Base-by-base conservation (phyloP, 2,797 vertebrate genomes). In the Hypotaenidia philippensis region DNA sequence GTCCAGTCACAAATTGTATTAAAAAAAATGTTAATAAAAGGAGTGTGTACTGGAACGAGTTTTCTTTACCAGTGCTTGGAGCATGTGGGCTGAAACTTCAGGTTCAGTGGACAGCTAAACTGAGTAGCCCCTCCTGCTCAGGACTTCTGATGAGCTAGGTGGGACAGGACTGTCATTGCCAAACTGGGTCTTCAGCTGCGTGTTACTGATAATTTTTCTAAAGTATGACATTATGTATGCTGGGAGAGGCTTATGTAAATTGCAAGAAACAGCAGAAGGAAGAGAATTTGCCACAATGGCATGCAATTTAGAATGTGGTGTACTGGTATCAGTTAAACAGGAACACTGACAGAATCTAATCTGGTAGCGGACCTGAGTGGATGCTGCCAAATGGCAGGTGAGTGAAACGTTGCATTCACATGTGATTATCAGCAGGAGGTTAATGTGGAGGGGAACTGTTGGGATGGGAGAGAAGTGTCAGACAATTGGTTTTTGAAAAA, bases 41-140 rank as follows among this genome's bases (percentile, higher is more conserved):
- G 15, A 41, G 10, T 12, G 6, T 45, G 16, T 49, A 15, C 27
- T 61, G 75, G 19, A 32, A 20, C 11, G 22, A 69, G 23, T 23
- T 11, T 50, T 91, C 34, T 85, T 76, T 11, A 22, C 6, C 6
- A 14, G 9, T 10, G 21, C 36, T 76, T 50, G 64, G 18, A 83
- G 5, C 41, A 50, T 65, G 10, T 59, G n/a, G 15, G 6, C 9
- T 75, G 32, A 65, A 83, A 59, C 31, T n/a, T 34, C 3, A 34
- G 20, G 4, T 52, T 74, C 41, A 29, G n/a, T 55, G 52, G n/a
- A 13, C 9, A 25, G 44, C 40, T 81, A 34, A 31, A 25, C 10
- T 1, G 1, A 52, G 9, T 22, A n/a, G 8, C 55, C 13, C n/a
- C 14, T 60, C 13, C 55, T 71, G 13, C 23, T 57, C 0, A 0